These are phyloP conservation scores for Pherbina coryleti DNA, from an alignment of 2,888 invertebrate genomes.

Conservation along the genomic window DNA sequence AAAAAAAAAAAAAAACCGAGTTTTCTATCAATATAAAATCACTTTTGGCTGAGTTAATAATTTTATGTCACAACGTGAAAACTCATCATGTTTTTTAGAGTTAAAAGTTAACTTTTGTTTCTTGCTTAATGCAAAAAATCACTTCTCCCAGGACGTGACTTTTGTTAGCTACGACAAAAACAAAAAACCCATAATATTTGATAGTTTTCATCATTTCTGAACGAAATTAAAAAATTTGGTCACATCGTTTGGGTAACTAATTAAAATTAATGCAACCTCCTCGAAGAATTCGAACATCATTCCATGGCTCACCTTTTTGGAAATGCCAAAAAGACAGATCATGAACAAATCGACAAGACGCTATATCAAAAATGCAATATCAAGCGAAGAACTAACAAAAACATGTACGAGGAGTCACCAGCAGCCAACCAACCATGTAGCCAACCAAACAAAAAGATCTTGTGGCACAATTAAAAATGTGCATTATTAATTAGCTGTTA, in stretches of 20 bases:
- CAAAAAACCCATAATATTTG: too few relatives aligned
- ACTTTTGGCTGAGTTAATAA: too few relatives aligned
- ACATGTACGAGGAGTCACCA: not conserved
- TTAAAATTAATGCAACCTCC: constrained; percentile 63
- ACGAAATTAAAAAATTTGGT: constrained; percentile 41
- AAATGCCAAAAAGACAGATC: constrained; percentile 36
- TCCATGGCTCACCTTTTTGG: constrained; percentile 52
- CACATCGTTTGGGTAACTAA: constrained; percentile 60
- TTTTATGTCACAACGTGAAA: too few relatives aligned
- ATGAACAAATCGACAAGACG: constrained; percentile 8
- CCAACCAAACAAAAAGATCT: not conserved
- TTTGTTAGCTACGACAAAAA: too few relatives aligned
- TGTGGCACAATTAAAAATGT: constrained; percentile 63
- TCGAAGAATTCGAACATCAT: constrained; percentile 16
- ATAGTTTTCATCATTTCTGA: not conserved
- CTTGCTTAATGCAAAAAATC: too few relatives aligned
- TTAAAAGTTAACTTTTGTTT: too few relatives aligned
- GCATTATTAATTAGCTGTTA: constrained; percentile 69
- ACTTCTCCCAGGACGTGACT: too few relatives aligned
- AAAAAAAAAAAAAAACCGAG: too few relatives aligned
- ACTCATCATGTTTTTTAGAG: too few relatives aligned
- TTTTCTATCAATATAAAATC: too few relatives aligned
- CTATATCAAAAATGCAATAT: not conserved
- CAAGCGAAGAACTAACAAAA: not conserved
- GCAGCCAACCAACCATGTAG: not conserved